Percentiles rank a stretch among this genome's conserved stretches.
phyloP scores from a whole-genome alignment of 2,113 vertebrate genomes.

The Strigops habroptila region DNA sequence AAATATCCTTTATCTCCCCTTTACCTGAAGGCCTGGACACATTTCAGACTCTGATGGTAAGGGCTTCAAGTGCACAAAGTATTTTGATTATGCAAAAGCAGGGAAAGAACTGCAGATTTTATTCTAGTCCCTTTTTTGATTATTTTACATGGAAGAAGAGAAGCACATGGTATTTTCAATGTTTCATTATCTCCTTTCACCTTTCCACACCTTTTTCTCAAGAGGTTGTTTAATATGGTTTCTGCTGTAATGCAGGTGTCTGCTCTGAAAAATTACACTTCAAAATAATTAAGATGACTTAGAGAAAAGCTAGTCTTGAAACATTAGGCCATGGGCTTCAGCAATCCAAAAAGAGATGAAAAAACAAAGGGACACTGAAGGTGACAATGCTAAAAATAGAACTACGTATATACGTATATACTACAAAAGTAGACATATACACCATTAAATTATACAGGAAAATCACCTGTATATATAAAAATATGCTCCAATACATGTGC shows the following conservation, averaged over 20 bases:
- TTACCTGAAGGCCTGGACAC: not conserved
- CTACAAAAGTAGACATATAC: not conserved
- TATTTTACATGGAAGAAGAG: not conserved
- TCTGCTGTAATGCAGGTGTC: not conserved
- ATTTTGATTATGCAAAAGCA: not conserved
- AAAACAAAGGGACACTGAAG: not conserved
- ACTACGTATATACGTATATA: not conserved
- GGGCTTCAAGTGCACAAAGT: not conserved
- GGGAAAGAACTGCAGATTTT: not conserved
- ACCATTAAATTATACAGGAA: not conserved
- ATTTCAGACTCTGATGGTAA: not conserved
- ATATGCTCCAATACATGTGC: not conserved
- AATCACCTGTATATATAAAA: too few species aligned
- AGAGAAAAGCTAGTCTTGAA: not conserved
- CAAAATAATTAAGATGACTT: not conserved
- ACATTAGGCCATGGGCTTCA: not conserved
- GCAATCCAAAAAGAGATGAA: not conserved
- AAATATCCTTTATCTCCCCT: not conserved
- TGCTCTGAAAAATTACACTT: not conserved
- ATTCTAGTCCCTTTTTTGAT: not conserved
- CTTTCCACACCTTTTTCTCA: not conserved
- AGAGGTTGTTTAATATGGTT: not conserved
- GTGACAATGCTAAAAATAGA: not conserved
- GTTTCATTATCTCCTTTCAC: not conserved
- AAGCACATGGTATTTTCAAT: not conserved